A percentile compares a stretch with the other conserved stretches of the same genome.
Conservation (phyloP, 2,797 vertebrate species). For the Pseudochirops corinnae region DNA sequence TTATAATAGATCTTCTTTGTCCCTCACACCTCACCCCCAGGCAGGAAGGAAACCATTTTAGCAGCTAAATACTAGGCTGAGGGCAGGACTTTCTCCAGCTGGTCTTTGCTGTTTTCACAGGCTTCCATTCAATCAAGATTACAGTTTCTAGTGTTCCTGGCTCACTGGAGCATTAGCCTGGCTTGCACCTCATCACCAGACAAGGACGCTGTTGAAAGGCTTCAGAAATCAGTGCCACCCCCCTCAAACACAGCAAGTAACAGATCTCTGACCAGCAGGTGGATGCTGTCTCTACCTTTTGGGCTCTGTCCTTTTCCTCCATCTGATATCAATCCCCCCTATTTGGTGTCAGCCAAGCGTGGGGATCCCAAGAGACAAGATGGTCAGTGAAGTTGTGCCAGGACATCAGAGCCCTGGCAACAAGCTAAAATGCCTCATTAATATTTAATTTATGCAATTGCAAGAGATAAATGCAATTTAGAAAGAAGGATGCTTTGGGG, state of each 20-base stretch:
- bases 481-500: constrained; percentile 26
- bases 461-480: constrained; percentile 19
- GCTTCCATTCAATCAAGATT: not conserved
- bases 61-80: not conserved
- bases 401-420: not conserved
- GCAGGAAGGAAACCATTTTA: not conserved
- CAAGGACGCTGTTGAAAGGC: not conserved
- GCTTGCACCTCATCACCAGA: not conserved
- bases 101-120: not conserved
- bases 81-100: not conserved
- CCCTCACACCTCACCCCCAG: not conserved
- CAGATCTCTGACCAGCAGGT: not conserved
- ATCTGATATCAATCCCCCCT: not conserved
- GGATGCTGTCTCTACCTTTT: not conserved
- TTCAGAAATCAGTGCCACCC: not conserved
- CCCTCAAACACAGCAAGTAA: not conserved
- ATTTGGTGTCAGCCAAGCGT: not conserved
- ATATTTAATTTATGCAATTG: constrained; percentile 47
- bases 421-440: constrained; percentile 1
- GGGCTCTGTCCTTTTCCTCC: not conserved
- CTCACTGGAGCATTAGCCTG: not conserved
- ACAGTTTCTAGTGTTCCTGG: not conserved
- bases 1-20: not conserved
- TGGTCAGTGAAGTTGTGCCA: not conserved
- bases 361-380: not conserved